phyloP scores from a whole-genome alignment of 2,113 vertebrate genomes.

The Ivindomyrus marchei region DNA sequence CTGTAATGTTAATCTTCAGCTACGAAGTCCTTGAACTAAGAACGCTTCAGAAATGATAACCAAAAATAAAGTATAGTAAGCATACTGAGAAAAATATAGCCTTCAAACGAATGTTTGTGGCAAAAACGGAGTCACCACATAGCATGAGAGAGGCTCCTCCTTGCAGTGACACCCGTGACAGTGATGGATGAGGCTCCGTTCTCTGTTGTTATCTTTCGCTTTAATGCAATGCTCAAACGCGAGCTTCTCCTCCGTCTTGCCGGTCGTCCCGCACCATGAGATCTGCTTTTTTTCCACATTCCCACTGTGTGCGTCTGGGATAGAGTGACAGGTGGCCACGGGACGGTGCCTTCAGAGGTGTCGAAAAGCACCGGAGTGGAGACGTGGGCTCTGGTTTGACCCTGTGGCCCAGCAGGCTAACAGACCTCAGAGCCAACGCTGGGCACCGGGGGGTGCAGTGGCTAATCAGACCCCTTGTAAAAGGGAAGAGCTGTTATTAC shows the following conservation, averaged over 20 bases:
- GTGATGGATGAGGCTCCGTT: background rate
- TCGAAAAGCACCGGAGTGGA: background rate
- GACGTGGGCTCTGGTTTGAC: background rate
- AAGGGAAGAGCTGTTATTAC: background rate
- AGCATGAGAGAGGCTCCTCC: background rate
- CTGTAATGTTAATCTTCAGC: background rate
- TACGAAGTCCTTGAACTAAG: background rate
- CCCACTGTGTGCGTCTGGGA: background rate
- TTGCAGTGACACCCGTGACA: background rate
- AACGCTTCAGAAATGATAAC: background rate
- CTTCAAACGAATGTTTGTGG: background rate
- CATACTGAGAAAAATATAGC: background rate
- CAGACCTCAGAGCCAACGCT: background rate
- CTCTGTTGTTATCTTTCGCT: background rate
- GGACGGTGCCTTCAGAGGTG: background rate
- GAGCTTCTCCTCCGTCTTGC: background rate
- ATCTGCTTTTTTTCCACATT: background rate
- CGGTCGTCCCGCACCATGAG: background rate
- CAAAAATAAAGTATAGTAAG: background rate
- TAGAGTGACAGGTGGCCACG: background rate
- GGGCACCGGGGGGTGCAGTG: background rate
- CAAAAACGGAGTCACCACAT: background rate
- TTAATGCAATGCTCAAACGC: background rate
- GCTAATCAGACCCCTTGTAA: background rate
- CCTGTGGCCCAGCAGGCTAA: background rate